phyloP scores from a whole-genome alignment of 2,888 invertebrate genomes.

The Pseudococcus jackbeardsleyi region DNA sequence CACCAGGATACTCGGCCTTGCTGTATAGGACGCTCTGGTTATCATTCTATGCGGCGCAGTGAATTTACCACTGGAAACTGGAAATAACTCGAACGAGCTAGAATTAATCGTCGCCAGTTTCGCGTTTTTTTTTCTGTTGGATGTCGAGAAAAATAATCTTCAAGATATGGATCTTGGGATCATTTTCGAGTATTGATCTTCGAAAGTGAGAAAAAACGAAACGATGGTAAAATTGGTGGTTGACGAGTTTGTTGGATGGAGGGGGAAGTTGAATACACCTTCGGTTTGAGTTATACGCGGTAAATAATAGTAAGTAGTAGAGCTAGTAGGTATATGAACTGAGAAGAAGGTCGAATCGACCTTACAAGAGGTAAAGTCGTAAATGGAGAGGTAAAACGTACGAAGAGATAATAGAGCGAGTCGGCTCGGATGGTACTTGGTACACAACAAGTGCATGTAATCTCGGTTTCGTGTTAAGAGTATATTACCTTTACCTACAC shows the following conservation, averaged over 20 bases:
- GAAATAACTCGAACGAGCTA: slow-evolving; percentile 19
- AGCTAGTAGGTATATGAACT: not conserved
- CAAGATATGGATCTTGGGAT: not conserved
- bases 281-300: not conserved
- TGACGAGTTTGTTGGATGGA: not conserved
- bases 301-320: not conserved
- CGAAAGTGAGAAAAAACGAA: not conserved
- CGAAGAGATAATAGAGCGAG: not conserved
- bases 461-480: not conserved
- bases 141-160: not conserved
- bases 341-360: slow-evolving; percentile 31
- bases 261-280: not conserved
- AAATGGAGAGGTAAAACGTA: not conserved
- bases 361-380: not conserved
- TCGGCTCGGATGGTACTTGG: not conserved
- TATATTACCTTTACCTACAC: not conserved
- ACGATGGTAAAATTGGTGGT: not conserved
- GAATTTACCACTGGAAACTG: slow-evolving; percentile 21
- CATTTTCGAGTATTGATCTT: no score
- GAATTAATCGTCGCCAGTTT: not conserved
- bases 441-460: slow-evolving; percentile 12
- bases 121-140: not conserved
- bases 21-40: not conserved
- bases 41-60: not conserved
- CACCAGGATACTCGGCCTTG: slow-evolving; percentile 17